Conservation (phyloP, 2,888 invertebrate species). For the Pimpla rufipes region DNA sequence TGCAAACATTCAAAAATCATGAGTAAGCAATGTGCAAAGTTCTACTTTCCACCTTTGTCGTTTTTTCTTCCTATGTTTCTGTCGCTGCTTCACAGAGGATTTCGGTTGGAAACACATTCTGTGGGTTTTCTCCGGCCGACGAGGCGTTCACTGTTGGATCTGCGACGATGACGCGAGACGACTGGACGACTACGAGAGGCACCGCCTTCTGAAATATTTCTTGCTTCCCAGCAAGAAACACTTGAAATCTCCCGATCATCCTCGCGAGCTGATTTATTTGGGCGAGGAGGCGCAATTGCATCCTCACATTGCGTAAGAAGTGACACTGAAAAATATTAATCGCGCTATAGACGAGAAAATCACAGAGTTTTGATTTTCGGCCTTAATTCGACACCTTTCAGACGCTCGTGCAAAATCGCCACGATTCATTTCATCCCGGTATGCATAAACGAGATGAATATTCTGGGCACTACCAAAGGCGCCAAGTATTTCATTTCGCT, state of each 20-base stretch:
- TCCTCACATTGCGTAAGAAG: no score
- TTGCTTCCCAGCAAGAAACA: no score
- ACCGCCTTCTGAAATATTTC: no score
- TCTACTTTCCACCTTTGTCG: no score
- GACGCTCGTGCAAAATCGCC: constrained; percentile 23
- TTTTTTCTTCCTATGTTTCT: neutral
- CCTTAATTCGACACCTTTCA: neutral
- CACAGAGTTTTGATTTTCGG: neutral
- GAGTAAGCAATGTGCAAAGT: no score
- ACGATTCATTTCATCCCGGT: neutral
- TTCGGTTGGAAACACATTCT: constrained; percentile 96
- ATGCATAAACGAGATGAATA: constrained; percentile 33
- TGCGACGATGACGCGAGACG: constrained; percentile 94
- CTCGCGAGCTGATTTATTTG: no score
- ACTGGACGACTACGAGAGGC: constrained; percentile 87
- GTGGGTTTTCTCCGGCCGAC: constrained; percentile 98
- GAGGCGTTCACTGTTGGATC: constrained; percentile 99
- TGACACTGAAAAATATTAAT: no score
- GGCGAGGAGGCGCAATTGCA: no score
- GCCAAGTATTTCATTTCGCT: constrained; percentile 2
- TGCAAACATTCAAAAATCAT: no score
- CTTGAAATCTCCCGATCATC: no score
- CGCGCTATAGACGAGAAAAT: no score
- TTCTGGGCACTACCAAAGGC: constrained; percentile 18
- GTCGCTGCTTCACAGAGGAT: constrained; percentile 89